Evolutionary conservation across 37 sponge, comb jelly and placozoan genomes (phyloP), one percentile per base, ranked within the genome.

Genomic region (Ephydatia muelleri): DNA sequence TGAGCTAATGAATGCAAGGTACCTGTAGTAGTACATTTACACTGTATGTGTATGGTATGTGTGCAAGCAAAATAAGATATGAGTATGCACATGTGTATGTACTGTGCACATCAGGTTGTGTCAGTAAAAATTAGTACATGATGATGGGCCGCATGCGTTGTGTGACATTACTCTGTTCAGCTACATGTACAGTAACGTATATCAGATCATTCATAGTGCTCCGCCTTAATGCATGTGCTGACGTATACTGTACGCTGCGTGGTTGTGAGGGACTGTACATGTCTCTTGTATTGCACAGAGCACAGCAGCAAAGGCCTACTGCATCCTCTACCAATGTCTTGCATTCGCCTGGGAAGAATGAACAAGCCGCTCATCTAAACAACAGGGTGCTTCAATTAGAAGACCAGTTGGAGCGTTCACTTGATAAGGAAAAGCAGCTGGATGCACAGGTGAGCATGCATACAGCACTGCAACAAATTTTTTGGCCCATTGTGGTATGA

Each of bases 1-100:
- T 14, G 89, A 92, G 30, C 79, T 92, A 3, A 65, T 75, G 13
- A 82, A 79, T 40, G 69, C 66, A 49, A 91, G 84, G 92, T 91
- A 37, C 32, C 79, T 64, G 23, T 49, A 74, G 25, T 23, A 28
- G 4, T 27, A 21, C 73, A 72, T 72, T 27, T 32, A 19, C 16
- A 72, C 73, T 5, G 22, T 72, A 35, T 72, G 73, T 72, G 21
- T 19, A 21, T 2, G 12, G 1, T 27, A 3, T 3, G 14, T 72
- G 16, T 72, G 34, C 31, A 72, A 19, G 12, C 27, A 19, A 19
- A 12, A 32, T 16, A 19, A 3, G 16, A 27, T 5, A 30, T 72
- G 34, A 16, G 3, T 72, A 28, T 19, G 31, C 4, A 27, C 34
- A 27, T 35, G 73, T 32, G 32, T 19, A 35, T 35, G 73, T 27